Base-by-base conservation (phyloP, 2,888 invertebrate species). In the Hyalella azteca region DNA sequence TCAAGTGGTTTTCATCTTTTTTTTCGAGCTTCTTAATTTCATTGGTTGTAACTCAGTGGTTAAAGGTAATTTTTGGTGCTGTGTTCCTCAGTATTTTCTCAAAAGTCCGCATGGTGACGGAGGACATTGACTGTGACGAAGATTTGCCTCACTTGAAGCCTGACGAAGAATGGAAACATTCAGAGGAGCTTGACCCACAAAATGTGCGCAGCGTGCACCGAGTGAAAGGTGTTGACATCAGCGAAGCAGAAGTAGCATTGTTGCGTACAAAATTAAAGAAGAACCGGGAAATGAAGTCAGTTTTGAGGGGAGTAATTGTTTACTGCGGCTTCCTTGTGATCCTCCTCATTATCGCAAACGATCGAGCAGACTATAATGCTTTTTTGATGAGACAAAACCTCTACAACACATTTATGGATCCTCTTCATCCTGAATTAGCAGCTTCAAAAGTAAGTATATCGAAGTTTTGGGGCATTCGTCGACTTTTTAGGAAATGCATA, bases 1-100 rank as follows among this genome's bases (percentile, higher is more conserved):
- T 87, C 79, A 88, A 89, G 85, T 90, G 90, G 90, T 87, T 90
- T 26, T 87, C 89, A 3, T 89, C 89, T 3, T 87, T 89, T 86
- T 79, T 89, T 77, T 85, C 89, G 1, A 88, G 89, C 7, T 88
- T 90, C 86, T 87, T 89, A 81, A 87, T 88, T 32, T 89, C 89
- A 1, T 86, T 90, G 40, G 87, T 90, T 82, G 81, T 90, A 15
- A 89, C 89, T n/a, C 89, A 90, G 81, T 89, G 89, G 19, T 86
- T 89, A 54, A 89, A 90, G 87, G 89, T 89, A 77, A 84, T 86
- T 73, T 79, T 85, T 7, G 85, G 85, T 9, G 84, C 86, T 73
- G 78, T 86, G 29, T 82, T 85, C 36, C 85, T 85, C 32, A 82
- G 85, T n/a, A 80, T 86, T 13, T 85, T 85, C 81, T 36, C 26